A percentile compares a stretch with the other conserved stretches of the same genome.
Evolutionary conservation across 2,797 vertebrate species (phyloP).

Genomic region (Peromyscus aztecus): DNA sequence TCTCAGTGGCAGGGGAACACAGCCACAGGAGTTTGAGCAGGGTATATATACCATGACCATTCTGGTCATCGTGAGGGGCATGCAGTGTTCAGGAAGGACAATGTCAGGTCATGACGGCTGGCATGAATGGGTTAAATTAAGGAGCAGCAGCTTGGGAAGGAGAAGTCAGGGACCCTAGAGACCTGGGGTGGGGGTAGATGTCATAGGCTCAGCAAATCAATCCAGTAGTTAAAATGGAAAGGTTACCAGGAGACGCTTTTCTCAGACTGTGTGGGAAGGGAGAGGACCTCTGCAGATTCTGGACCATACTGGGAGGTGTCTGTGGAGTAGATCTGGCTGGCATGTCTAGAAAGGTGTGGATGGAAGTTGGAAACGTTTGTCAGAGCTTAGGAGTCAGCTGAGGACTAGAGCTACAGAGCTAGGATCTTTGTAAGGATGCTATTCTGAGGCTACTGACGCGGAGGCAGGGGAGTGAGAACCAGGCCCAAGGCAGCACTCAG

Average conservation of each 20-base stretch:
- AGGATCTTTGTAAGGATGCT: not conserved
- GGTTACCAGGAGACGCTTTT: slow-evolving; percentile 15
- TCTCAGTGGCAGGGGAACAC: not conserved
- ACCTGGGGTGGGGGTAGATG: not conserved
- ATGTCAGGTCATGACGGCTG: no score
- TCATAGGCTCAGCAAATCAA: not conserved
- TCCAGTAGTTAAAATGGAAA: no score
- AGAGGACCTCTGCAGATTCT: not conserved
- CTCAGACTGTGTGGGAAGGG: not conserved
- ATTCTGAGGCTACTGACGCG: not conserved
- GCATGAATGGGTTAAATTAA: not conserved
- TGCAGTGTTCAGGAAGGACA: not conserved
- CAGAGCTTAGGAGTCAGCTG: not conserved
- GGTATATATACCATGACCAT: not conserved
- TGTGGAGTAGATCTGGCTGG: not conserved
- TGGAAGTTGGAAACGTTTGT: not conserved
- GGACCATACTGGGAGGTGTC: not conserved
- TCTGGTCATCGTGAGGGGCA: not conserved
- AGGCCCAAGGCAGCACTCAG: not conserved
- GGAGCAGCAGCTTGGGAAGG: not conserved
- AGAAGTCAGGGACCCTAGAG: not conserved
- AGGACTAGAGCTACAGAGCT: not conserved
- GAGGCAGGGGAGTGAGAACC: not conserved
- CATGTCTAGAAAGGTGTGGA: not conserved
- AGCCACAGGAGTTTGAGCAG: not conserved